Base-by-base conservation (phyloP, 2,797 vertebrate species). In the Pseudochaenichthys georgianus region DNA sequence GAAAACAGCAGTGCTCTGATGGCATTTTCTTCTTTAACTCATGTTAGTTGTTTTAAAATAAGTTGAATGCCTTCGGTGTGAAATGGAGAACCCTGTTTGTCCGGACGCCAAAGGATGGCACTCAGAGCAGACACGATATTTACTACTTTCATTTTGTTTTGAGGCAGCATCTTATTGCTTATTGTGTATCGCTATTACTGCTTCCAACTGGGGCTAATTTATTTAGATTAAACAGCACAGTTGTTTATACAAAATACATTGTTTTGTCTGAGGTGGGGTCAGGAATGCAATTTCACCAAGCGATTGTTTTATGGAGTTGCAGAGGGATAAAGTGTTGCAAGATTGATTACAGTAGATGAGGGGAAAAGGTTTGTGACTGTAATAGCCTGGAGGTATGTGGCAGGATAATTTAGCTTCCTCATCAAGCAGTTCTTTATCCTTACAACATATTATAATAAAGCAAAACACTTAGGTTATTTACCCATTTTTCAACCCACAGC, bases 171-270 rank as follows among this genome's bases (percentile, higher is more conserved):
- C 86, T 93, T 91, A 94, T 92, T 92, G 90, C 91, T 91, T 93
- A 92, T 93, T 93, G 91, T 90, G 85, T 90, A 91, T 82, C 86
- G 88, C 93, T 95, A 95, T 95, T 93, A 92, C 86, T 92, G 82
- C 78, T 88, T 94, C 92, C 92, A 94, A 94, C 94, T 90, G 92
- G 93, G 93, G 90, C 83, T 93, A 94, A 95, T 95, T 95, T 94
- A 94, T 95, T 95, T 93, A 92, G 91, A 95, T 95, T 94, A 94
- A 53, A 94, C 87, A 81, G 85, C 87, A 85, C 83, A 89, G 87
- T 91, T 93, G 87, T 94, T 93, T 92, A 80, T 90, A 88, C 90
- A 89, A 42, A 3, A 16, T 52, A 66, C 31, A 64, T 48, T 4
- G 54, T 45, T 76, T 87, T 82, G 63, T 91, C 50, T 73, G 80